A percentile compares a stretch with the other conserved stretches of the same genome.
Conservation (phyloP, 2,888 invertebrate species). For the Tanypteryx hageni region DNA sequence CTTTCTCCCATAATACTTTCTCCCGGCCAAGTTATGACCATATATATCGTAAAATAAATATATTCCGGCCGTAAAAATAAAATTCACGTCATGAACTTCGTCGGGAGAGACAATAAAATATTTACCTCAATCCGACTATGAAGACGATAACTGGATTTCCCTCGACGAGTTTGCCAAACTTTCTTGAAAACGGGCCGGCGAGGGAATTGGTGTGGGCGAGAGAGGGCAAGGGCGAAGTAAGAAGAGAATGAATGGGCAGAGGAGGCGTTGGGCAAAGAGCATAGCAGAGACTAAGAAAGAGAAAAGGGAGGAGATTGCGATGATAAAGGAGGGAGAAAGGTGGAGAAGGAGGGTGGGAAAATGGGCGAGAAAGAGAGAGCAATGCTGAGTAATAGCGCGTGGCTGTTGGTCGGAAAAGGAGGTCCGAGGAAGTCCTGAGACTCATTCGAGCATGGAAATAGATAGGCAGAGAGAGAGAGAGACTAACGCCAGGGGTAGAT, state of each 20-base stretch:
- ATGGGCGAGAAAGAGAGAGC: background rate
- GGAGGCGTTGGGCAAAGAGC: background rate
- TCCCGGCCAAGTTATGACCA: background rate
- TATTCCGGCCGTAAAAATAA: background rate
- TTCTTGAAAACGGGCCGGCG: background rate
- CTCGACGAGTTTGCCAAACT: background rate
- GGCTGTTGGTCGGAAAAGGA: too few relatives aligned
- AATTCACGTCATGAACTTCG: background rate
- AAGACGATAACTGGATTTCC: slow-evolving; percentile 36
- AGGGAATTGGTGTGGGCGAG: background rate
- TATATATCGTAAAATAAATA: slow-evolving; percentile 1
- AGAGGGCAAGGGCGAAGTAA: background rate
- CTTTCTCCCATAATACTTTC: background rate
- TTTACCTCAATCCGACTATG: slow-evolving; percentile 35
- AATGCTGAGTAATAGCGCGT: too few relatives aligned
- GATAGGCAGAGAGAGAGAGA: too few relatives aligned
- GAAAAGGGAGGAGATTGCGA: background rate
- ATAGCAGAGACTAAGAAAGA: background rate
- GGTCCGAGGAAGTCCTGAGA: too few relatives aligned
- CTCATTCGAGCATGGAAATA: too few relatives aligned
- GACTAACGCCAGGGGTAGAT: too few relatives aligned
- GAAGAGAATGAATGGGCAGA: background rate
- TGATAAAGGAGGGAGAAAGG: background rate
- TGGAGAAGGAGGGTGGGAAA: background rate
- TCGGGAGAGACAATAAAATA: slow-evolving; percentile 17